A percentile compares a stretch with the other conserved stretches of the same genome.
These are phyloP conservation scores for Drosophila sturtevanti DNA, from an alignment of 1,140 invertebrate genomes.

Conservation along the genomic window DNA sequence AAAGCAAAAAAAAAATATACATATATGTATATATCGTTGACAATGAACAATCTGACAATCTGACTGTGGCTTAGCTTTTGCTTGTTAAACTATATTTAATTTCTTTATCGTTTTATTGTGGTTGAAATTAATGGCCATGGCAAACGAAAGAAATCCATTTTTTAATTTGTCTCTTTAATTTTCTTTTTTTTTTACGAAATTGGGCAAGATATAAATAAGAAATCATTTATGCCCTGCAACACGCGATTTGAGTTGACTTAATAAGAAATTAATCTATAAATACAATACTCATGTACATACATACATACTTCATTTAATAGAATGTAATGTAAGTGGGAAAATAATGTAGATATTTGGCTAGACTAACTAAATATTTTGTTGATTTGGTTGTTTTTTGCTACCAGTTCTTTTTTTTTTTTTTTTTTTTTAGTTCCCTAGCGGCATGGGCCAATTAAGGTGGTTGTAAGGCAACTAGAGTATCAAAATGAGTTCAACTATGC, in stretches of 20 bases:
- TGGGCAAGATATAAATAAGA: neutral
- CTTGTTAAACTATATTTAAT: conserved; percentile 6
- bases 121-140: conserved; percentile 2
- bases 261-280: neutral
- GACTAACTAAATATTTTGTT: conserved; percentile 10
- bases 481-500: conserved; percentile 8
- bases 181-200: neutral
- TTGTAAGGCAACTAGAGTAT: conserved; percentile 5
- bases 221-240: conserved; percentile 4
- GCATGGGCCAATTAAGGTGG: conserved; percentile 4
- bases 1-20: too few species aligned
- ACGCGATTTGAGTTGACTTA: neutral
- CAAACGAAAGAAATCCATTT: conserved; percentile 1
- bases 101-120: conserved; percentile 6
- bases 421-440: neutral
- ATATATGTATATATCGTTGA: too few species aligned
- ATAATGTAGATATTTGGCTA: neutral
- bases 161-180: neutral
- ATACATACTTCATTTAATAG: neutral
- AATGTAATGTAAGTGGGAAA: conserved; percentile 1
- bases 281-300: neutral
- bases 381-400: neutral
- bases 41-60: conserved; percentile 7
- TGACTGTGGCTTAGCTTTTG: neutral
- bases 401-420: too few species aligned